Percentiles rank a stretch among this genome's conserved stretches.
These are phyloP conservation scores for Belgica antarctica DNA, from an alignment of 2,888 invertebrate genomes.

Conservation along the genomic window DNA sequence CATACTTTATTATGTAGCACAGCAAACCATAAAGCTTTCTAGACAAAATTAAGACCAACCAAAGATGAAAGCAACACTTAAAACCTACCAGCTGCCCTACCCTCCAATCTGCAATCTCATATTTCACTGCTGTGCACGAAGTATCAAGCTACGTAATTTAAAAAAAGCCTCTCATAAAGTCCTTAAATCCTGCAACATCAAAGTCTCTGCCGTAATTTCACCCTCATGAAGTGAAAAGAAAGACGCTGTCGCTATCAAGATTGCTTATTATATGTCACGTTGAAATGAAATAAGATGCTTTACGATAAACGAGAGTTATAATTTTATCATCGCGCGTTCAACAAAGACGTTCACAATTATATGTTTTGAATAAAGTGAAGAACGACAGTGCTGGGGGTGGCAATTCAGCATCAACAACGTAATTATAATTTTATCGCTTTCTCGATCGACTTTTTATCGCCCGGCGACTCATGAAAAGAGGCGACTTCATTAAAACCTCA, in stretches of 20 bases:
- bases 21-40: too few species aligned
- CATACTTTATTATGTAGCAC: too few species aligned
- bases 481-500: slow-evolving; percentile 42
- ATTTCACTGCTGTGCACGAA: too few species aligned
- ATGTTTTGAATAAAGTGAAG: slow-evolving; percentile 18
- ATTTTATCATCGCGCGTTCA: slow-evolving; percentile 27
- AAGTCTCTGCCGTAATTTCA: slow-evolving; percentile 5
- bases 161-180: slow-evolving; percentile 19
- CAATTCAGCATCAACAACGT: not conserved
- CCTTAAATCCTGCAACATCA: slow-evolving; percentile 1
- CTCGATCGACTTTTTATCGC: not conserved
- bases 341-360: slow-evolving; percentile 7
- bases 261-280: not conserved
- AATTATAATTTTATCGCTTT: slow-evolving; percentile 35
- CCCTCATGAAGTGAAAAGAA: not conserved
- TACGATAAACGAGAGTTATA: slow-evolving; percentile 31
- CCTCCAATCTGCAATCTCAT: too few species aligned
- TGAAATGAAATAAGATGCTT: not conserved
- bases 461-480: slow-evolving; percentile 13
- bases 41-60: too few species aligned
- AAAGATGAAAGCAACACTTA: too few species aligned
- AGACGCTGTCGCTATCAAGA: not conserved
- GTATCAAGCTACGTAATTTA: too few species aligned
- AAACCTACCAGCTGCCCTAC: too few species aligned
- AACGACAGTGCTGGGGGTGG: not conserved